Conservation (phyloP, 2,113 vertebrate genomes). For the Oxygymnocypris stewartii region DNA sequence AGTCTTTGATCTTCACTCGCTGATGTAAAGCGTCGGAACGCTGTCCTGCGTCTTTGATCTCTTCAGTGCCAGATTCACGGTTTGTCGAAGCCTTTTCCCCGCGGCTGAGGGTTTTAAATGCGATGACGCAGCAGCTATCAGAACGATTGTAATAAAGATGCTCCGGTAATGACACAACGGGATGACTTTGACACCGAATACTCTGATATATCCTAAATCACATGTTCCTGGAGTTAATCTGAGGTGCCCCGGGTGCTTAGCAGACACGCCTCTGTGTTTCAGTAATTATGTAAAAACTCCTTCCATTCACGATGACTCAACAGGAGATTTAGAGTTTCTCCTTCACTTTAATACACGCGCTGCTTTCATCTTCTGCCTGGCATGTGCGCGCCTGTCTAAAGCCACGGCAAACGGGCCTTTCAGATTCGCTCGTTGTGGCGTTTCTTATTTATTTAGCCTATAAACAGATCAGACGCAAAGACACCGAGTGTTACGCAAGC, state of each 20-base stretch:
- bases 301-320: conserved; percentile 1
- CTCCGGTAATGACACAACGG: not conserved
- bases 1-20: conserved; percentile 23
- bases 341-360: not conserved
- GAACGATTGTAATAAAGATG: not conserved
- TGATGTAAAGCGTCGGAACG: not conserved
- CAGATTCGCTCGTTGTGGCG: not conserved
- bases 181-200: not conserved
- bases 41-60: conserved; percentile 28
- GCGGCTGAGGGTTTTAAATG: not conserved
- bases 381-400: not conserved
- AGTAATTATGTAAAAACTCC: conserved; percentile 28
- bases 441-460: conserved; percentile 8
- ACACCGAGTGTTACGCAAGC: not conserved
- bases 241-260: not conserved
- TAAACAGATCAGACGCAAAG: not conserved
- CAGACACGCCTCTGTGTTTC: conserved; percentile 5
- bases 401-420: not conserved
- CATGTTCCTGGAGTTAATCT: conserved; percentile 6
- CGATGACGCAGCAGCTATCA: not conserved
- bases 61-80: not conserved
- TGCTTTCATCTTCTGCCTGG: not conserved
- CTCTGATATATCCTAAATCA: not conserved
- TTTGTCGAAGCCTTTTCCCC: not conserved
- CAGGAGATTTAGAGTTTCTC: not conserved